Evolutionary conservation across 1,140 invertebrate genomes (phyloP), one percentile per base, ranked within the genome.

Genomic region (Drosophila persimilis): DNA sequence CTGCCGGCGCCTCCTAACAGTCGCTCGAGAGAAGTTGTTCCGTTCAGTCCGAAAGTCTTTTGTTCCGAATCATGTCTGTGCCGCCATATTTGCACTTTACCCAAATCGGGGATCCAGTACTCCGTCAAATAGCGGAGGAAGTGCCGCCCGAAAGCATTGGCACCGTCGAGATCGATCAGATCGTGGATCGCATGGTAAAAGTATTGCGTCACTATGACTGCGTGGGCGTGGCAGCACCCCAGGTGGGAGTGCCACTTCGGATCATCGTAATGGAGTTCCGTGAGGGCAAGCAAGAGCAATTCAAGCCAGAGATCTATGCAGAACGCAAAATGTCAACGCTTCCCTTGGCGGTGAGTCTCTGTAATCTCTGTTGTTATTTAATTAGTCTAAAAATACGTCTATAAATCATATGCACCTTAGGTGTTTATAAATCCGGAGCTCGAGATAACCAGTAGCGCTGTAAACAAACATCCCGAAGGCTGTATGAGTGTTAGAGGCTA

Each of bases 401-500:
- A 29, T 39, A 31, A 53, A 55, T 57, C 24, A 24, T 46, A 13
- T 75, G n/a, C 29, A 39, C 35, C 11, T 6, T 45, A 95, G 94
- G 93, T 95, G 17, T 94, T 95, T 77, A 93, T 96, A 45, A 96
- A 96, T 92, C 96, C 96, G 2, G 91, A 92, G 74, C 86, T 96
- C 59, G 94, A 95, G 92, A 91, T 96, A 47, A 70, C 94, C 13
- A 93, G 95, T 90, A 93, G 93, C 66, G 90, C 90, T 11, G 93
- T 94, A 86, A 75, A 95, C 8, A 90, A 89, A 5, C 93, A 93
- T 86, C 77, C 92, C 20, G 96, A 96, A 90, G 92, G 92, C 2
- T 96, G 96, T 92, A 95, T 93, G 85, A 96, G 95, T 92, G 83
- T 96, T 13, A 92, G 92, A 61, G 94, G 95, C 24, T 95, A 93